These are phyloP conservation scores for Eumacrocentrus americanus DNA, from an alignment of 2,888 invertebrate species.

Conservation along the genomic window DNA sequence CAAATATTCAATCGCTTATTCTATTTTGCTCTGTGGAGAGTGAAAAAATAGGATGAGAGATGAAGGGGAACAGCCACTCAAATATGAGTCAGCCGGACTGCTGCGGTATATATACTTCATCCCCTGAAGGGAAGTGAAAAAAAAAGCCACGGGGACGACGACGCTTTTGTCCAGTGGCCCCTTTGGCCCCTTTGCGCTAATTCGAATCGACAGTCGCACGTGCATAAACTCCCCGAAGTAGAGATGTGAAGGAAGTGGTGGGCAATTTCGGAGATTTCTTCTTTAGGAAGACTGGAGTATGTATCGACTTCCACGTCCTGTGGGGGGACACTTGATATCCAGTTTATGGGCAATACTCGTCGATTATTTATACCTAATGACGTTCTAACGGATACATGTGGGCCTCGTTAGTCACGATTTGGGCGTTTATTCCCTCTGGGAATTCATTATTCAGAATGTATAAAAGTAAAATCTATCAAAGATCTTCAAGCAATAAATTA, in stretches of 20 bases:
- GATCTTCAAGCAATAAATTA: neutral
- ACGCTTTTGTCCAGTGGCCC: slow-evolving; percentile 25
- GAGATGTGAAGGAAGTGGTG: slow-evolving; percentile 29
- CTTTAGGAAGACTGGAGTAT: slow-evolving; percentile 5
- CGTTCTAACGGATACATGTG: slow-evolving; percentile 19
- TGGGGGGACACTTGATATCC: slow-evolving; percentile 27
- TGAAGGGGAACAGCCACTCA: neutral
- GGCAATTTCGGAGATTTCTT: slow-evolving; percentile 26
- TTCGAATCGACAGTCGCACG: slow-evolving; percentile 41
- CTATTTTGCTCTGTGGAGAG: neutral
- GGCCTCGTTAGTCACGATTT: slow-evolving; percentile 26
- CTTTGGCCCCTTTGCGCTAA: slow-evolving; percentile 29
- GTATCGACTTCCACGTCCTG: neutral
- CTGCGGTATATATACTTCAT: neutral
- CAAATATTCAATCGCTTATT: slow-evolving; percentile 18
- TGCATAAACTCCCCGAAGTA: slow-evolving; percentile 39
- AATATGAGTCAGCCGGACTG: slow-evolving; percentile 19
- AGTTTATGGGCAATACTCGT: slow-evolving; percentile 20
- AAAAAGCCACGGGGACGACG: slow-evolving; percentile 12
- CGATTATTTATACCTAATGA: slow-evolving; percentile 28
- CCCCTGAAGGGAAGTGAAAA: slow-evolving; percentile 15
- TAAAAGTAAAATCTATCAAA: neutral
- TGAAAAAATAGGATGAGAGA: slow-evolving; percentile 3
- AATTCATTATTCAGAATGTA: no score
- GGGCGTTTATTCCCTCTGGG: no score